These are phyloP conservation scores for Leucophenga montana DNA, from an alignment of 2,888 invertebrate genomes.

Conservation along the genomic window DNA sequence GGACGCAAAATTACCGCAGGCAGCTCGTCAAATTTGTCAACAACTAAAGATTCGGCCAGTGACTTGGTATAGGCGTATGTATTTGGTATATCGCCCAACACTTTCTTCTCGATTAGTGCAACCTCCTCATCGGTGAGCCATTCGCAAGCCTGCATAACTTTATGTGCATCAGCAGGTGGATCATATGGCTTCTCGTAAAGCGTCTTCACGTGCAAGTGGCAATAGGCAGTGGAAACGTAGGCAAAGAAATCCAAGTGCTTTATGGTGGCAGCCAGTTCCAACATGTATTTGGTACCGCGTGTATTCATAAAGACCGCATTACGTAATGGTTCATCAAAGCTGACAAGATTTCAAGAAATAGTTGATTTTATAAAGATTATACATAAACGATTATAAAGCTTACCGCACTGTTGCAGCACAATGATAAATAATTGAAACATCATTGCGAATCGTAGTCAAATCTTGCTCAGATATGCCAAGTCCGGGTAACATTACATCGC, in stretches of 20 bases:
- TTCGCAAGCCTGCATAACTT: slow-evolving; percentile 84
- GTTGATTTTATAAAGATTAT: background rate
- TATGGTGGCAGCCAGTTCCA: slow-evolving; percentile 85
- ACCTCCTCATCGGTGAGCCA: slow-evolving; percentile 85
- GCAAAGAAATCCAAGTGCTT: slow-evolving; percentile 81
- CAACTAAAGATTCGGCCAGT: slow-evolving; percentile 87
- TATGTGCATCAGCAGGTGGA: slow-evolving; percentile 84
- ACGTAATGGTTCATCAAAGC: slow-evolving; percentile 93
- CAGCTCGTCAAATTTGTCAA: slow-evolving; percentile 83
- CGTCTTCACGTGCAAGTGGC: slow-evolving; percentile 87
- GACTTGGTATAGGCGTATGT: slow-evolving; percentile 89
- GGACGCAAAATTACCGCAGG: slow-evolving; percentile 89
- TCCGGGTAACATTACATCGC: slow-evolving; percentile 81
- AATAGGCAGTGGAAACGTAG: slow-evolving; percentile 91
- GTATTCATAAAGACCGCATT: slow-evolving; percentile 93
- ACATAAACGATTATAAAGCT: slow-evolving; percentile 24
- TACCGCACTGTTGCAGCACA: slow-evolving; percentile 81
- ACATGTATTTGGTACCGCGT: slow-evolving; percentile 89
- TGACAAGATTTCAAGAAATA: slow-evolving; percentile 54
- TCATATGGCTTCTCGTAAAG: slow-evolving; percentile 91
- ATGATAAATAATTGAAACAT: slow-evolving; percentile 90
- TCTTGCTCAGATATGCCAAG: slow-evolving; percentile 82
- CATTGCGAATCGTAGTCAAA: slow-evolving; percentile 78
- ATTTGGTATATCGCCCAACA: slow-evolving; percentile 73
- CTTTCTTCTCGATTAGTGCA: slow-evolving; percentile 78